Evolutionary conservation across 2,113 vertebrate genomes (phyloP), one percentile per base, ranked within the genome.

Genomic region (Scophthalmus maximus): DNA sequence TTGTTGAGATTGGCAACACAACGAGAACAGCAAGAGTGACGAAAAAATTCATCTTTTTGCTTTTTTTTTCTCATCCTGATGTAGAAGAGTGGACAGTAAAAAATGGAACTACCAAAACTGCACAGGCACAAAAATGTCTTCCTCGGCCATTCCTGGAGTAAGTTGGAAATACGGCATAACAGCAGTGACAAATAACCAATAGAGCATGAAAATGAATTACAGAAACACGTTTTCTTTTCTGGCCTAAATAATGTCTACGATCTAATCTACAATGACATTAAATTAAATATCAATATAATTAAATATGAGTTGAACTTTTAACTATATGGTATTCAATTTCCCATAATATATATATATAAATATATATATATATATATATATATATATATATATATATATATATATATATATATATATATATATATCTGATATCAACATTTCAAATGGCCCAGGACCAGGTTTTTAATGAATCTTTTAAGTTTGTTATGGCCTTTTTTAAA

Each of bases 1-100:
- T 87, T 69, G 47, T 74, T 51, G 53, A 55, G 67, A 90, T 17
- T 81, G 84, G 91, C 67, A 85, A 63, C 57, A 65, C 82, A 90
- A 92, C 78, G 81, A 17, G 10, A 73, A 49, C 50, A 67, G 61
- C 32, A 77, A 66, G 40, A 59, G 66, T 69, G 62, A 79, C 64
- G 3, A 65, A 47, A 73, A 79, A n/a, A n/a, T n/a, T n/a, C n/a
- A n/a, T n/a, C n/a, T n/a, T n/a, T n/a, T 14, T 55, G 53, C 53
- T 17, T 12, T 34, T 17, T 47, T 81, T 38, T 55, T 42, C 12
- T 36, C 80, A 29, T 53, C 4, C 22, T 30, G 38, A 68, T 49
- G 46, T 22, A 64, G 18, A 2, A 15, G 18, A 62, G 20, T 22
- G 27, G 55, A 76, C 23, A 55, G 29, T 34, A 61, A 8, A 55